Evolutionary conservation across 2,888 invertebrate species (phyloP).

Genomic region (Schizaphis graminum): DNA sequence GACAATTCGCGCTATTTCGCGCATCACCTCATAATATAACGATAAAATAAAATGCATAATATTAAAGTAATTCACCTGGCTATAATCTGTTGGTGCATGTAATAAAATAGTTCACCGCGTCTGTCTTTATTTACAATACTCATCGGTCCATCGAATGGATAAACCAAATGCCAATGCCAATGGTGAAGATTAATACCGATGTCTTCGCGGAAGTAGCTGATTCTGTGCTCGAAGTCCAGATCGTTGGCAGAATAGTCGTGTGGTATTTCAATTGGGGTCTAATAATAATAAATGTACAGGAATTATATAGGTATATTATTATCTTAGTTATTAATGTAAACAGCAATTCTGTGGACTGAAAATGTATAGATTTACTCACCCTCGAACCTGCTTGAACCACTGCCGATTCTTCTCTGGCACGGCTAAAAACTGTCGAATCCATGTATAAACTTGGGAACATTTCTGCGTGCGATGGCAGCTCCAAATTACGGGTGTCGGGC

Average conservation of each 20-base stretch:
- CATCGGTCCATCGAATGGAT: conserved; percentile 79
- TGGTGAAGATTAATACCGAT: conserved; percentile 89
- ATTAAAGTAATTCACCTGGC: conserved; percentile 73
- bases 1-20: background rate
- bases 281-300: background rate
- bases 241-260: conserved; percentile 82
- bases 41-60: background rate
- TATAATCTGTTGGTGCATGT: conserved; percentile 83
- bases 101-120: conserved; percentile 84
- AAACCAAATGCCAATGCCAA: conserved; percentile 93
- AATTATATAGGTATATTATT: background rate
- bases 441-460: conserved; percentile 87
- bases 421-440: conserved; percentile 80
- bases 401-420: conserved; percentile 79
- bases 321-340: background rate
- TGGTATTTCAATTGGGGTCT: conserved; percentile 80
- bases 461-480: conserved; percentile 82
- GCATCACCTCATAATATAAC: background rate
- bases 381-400: conserved; percentile 77
- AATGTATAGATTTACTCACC: conserved; percentile 71
- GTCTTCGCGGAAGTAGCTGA: conserved; percentile 89
- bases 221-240: conserved; percentile 82
- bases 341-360: background rate
- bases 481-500: conserved; percentile 79
- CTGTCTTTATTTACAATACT: conserved; percentile 81